phyloP scores from a whole-genome alignment of 2,113 vertebrate genomes.

The Ameiurus melas region DNA sequence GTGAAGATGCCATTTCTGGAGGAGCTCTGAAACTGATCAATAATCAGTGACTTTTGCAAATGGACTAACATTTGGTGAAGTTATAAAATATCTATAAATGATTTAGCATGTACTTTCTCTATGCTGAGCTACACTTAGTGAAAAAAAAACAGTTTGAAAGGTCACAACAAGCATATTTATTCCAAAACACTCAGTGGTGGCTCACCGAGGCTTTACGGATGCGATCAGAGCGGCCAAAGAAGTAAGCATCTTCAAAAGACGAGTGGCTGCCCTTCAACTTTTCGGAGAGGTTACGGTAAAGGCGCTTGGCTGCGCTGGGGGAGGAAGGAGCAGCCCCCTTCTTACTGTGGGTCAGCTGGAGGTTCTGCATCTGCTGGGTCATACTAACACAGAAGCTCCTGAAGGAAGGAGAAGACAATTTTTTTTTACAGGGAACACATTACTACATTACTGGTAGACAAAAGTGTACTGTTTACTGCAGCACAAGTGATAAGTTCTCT shows the following conservation, averaged over 20 bases:
- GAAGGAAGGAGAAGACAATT: neutral
- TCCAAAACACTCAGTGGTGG: conserved; percentile 28
- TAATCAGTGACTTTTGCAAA: conserved; percentile 46
- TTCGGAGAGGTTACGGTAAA: conserved; percentile 95
- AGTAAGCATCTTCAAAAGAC: conserved; percentile 90
- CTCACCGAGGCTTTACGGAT: conserved; percentile 86
- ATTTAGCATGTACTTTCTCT: neutral
- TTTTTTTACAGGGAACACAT: neutral
- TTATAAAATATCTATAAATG: neutral
- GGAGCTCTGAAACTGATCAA: conserved; percentile 21
- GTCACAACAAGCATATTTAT: neutral
- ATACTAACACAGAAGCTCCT: conserved; percentile 77
- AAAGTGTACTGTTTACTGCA: neutral
- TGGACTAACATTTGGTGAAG: neutral
- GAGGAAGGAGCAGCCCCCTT: conserved; percentile 84
- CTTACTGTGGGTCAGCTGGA: conserved; percentile 84
- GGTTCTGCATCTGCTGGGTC: conserved; percentile 95
- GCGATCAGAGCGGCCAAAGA: conserved; percentile 83
- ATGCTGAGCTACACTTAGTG: neutral
- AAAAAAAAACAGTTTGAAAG: neutral
- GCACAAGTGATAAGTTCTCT: conserved; percentile 16
- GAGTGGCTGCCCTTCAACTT: conserved; percentile 91
- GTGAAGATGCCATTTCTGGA: neutral
- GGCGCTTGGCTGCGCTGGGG: conserved; percentile 89
- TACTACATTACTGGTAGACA: conserved; percentile 26